Evolutionary conservation across 1,140 invertebrate species (phyloP).

Genomic region (Hylaeus anthracinus): DNA sequence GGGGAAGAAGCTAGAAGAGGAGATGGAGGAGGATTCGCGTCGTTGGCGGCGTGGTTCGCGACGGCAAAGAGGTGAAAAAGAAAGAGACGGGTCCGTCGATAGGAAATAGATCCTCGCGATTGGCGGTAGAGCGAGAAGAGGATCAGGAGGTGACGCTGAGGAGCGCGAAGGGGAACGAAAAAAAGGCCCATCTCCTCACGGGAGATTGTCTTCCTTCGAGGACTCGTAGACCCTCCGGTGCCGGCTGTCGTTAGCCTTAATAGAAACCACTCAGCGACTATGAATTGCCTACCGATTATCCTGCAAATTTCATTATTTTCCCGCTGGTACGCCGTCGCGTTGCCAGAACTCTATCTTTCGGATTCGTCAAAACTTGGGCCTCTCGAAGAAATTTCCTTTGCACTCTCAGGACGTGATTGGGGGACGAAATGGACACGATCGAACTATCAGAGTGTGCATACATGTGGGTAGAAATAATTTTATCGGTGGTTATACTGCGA

Average conservation of each 20-base stretch:
- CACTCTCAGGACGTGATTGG: conserved; percentile 30
- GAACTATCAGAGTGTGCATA: background rate
- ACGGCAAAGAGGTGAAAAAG: conserved; percentile 50
- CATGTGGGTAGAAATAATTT: conserved; percentile 1
- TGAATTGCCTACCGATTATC: conserved; percentile 78
- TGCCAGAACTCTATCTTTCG: conserved; percentile 27
- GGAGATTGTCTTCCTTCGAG: conserved; percentile 79
- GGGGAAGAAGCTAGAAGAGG: conserved; percentile 37
- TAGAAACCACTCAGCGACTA: conserved; percentile 76
- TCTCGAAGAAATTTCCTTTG: conserved; percentile 46
- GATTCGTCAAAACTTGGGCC: conserved; percentile 5
- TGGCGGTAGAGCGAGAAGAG: conserved; percentile 53
- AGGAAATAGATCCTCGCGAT: conserved; percentile 81
- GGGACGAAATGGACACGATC: conserved; percentile 24
- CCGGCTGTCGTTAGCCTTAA: conserved; percentile 65
- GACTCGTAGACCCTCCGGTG: conserved; percentile 56
- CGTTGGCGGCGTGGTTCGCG: conserved; percentile 47
- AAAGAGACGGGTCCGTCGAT: conserved; percentile 65
- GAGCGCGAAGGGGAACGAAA: conserved; percentile 32
- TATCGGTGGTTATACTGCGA: too few species aligned
- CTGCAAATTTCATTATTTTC: conserved; percentile 80
- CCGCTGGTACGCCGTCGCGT: conserved; percentile 52
- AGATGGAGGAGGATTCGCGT: conserved; percentile 66
- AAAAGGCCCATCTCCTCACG: conserved; percentile 78
- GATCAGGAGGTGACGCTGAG: conserved; percentile 17